Conservation (phyloP, 2,113 vertebrate genomes). For the Rhagologus leucostigma region DNA sequence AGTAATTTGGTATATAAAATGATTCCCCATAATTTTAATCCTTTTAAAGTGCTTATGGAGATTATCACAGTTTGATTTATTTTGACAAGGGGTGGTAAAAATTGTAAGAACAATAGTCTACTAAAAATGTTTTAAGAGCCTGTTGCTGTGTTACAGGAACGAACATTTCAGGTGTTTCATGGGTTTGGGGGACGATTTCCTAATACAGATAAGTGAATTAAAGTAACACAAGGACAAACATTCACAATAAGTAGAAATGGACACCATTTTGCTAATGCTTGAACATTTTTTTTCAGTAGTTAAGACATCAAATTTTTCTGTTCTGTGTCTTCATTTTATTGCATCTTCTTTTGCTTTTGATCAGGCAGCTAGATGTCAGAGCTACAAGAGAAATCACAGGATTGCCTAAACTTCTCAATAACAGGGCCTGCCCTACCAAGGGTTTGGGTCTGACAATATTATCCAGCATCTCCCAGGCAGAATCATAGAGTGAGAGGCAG, state of each 20-base stretch:
- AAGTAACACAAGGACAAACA: background rate
- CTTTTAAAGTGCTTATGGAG: constrained; percentile 62
- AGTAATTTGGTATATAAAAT: constrained; percentile 64
- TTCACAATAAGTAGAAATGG: constrained; percentile 16
- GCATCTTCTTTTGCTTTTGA: background rate
- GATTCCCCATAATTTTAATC: constrained; percentile 60
- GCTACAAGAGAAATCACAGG: background rate
- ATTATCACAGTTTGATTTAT: constrained; percentile 67
- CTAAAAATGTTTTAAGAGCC: constrained; percentile 67
- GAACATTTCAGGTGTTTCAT: constrained; percentile 57
- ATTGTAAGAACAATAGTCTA: constrained; percentile 60
- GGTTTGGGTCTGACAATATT: background rate
- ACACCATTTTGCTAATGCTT: background rate
- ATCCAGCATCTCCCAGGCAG: background rate
- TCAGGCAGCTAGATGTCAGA: background rate
- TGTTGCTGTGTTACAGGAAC: constrained; percentile 38
- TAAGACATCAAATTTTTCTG: background rate
- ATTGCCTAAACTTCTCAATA: background rate
- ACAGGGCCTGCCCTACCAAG: background rate
- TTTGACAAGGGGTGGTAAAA: constrained; percentile 65
- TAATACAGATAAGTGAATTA: constrained; percentile 50
- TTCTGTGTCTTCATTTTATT: background rate
- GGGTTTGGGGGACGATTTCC: constrained; percentile 30
- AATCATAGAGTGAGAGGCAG: background rate
- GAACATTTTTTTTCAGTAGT: background rate